These are phyloP conservation scores for Australoheros scitulus DNA, from an alignment of 2,113 vertebrate species.

Conservation along the genomic window DNA sequence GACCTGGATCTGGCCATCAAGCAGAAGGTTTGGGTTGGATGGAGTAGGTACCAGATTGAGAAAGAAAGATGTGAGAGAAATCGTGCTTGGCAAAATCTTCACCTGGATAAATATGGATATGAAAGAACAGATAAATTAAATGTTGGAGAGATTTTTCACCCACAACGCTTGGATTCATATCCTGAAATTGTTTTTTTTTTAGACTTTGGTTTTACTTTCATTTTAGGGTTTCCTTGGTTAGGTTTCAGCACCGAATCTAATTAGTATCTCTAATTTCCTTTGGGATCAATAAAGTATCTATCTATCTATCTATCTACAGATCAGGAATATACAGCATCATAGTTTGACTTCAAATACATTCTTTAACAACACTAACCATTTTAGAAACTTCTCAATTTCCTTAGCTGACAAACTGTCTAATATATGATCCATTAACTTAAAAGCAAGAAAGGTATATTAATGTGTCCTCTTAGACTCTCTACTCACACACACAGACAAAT, in stretches of 20 bases:
- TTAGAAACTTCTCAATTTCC: not conserved
- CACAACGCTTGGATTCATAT: not conserved
- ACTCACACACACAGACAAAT: not conserved
- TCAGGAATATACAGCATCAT: accelerated
- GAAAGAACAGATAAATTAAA: not conserved
- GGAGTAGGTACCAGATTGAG: slow-evolving; percentile 6
- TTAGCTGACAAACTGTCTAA: too few relatives aligned
- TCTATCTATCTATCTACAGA: not conserved
- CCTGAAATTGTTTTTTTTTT: too few relatives aligned
- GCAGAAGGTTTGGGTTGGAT: not conserved
- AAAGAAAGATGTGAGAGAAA: not conserved
- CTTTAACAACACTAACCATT: not conserved
- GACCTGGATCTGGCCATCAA: not conserved
- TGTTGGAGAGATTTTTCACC: not conserved
- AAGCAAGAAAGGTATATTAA: too few relatives aligned
- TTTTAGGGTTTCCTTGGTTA: not conserved
- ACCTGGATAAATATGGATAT: not conserved
- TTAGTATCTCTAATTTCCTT: too few relatives aligned
- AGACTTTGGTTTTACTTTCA: too few relatives aligned
- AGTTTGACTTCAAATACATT: not conserved
- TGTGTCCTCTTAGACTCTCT: too few relatives aligned
- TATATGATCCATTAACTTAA: too few relatives aligned
- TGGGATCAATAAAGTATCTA: too few relatives aligned
- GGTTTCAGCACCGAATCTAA: not conserved
- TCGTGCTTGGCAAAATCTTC: not conserved